phyloP scores from a whole-genome alignment of 92 coral and sea anemone genomes.

The Blastomussa wellsi region DNA sequence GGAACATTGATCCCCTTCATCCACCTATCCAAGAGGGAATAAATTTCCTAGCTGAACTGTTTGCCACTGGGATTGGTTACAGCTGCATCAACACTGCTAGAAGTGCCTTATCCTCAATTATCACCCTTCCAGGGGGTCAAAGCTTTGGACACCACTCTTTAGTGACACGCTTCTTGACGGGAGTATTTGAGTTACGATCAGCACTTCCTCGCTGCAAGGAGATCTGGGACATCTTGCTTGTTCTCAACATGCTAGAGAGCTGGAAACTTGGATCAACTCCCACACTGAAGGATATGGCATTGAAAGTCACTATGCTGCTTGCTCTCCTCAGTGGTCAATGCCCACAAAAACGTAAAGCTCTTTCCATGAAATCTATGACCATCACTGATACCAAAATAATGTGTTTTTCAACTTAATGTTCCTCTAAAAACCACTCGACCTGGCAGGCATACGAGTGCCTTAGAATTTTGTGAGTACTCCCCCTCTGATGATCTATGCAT shows the following conservation, averaged over 20 bases:
- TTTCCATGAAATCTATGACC: conserved; percentile 29
- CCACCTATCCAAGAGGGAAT: conserved; percentile 45
- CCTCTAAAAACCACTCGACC: conserved; percentile 36
- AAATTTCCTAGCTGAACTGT: conserved; percentile 40
- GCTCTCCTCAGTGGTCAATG: conserved; percentile 19
- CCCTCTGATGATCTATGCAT: background rate
- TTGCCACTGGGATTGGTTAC: conserved; percentile 30
- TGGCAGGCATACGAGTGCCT: conserved; percentile 24
- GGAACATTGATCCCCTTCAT: conserved; percentile 54
- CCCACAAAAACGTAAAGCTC: conserved; percentile 10
- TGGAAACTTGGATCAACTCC: conserved; percentile 26
- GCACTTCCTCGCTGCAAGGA: conserved; percentile 43
- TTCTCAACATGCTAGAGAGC: conserved; percentile 27
- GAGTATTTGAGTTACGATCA: conserved; percentile 33
- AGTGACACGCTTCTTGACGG: conserved; percentile 44
- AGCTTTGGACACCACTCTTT: conserved; percentile 59
- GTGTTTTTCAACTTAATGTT: conserved; percentile 25
- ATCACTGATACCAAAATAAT: conserved; percentile 20
- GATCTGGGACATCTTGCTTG: conserved; percentile 39
- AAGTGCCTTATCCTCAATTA: conserved; percentile 44
- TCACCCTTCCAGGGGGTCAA: conserved; percentile 14
- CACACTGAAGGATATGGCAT: conserved; percentile 28
- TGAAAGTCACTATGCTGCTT: conserved; percentile 49
- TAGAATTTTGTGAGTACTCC: conserved; percentile 17
- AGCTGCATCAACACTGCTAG: conserved; percentile 49